These are phyloP conservation scores for Ploceus nigricollis DNA, from an alignment of 2,113 vertebrate species.

Conservation along the genomic window DNA sequence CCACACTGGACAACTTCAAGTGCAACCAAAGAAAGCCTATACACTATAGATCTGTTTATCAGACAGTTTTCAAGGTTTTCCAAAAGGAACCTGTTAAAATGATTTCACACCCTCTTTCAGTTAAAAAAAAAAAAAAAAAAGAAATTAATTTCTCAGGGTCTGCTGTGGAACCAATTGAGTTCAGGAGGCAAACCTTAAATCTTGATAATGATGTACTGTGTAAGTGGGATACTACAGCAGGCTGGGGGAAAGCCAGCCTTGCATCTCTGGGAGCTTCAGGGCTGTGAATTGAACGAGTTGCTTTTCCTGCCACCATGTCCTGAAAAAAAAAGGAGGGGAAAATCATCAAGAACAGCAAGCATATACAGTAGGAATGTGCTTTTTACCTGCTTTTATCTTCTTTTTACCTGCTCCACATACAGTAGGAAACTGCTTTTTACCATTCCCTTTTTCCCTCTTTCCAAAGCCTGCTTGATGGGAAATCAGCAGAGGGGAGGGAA, in stretches of 20 bases:
- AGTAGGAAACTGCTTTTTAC: not conserved
- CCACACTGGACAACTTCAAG: not conserved
- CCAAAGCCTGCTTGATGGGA: not conserved
- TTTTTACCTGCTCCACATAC: too few species aligned
- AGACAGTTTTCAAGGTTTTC: not conserved
- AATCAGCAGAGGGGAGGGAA: not conserved
- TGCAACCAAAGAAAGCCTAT: not conserved
- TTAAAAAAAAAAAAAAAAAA: not conserved
- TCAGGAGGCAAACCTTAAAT: not conserved
- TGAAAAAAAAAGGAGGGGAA: not conserved
- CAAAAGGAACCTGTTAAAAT: not conserved
- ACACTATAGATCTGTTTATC: not conserved
- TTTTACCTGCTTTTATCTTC: too few species aligned
- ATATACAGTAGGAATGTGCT: not conserved
- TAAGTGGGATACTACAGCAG: not conserved
- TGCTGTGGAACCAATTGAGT: not conserved
- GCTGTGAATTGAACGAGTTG: not conserved
- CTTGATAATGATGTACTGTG: not conserved
- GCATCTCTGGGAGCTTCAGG: not conserved
- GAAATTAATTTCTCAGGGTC: not conserved
- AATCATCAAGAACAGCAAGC: not conserved
- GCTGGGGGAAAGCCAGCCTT: not conserved
- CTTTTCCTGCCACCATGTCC: not conserved
- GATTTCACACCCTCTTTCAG: not conserved
- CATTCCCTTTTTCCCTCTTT: not conserved